These are phyloP conservation scores for Chanos chanos DNA, from an alignment of 2,797 vertebrate species.

Conservation along the genomic window DNA sequence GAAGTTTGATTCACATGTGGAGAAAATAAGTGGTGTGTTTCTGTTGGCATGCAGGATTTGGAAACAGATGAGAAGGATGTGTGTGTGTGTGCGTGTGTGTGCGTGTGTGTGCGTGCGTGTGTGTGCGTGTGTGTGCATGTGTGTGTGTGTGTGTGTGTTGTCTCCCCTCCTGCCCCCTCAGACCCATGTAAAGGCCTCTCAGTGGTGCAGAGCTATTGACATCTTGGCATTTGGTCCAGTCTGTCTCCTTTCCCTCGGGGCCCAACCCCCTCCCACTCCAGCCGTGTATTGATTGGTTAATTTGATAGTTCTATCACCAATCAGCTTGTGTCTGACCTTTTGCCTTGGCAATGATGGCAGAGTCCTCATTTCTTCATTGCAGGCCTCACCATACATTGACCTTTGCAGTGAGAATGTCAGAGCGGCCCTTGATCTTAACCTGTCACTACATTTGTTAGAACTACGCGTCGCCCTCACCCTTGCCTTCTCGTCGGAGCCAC, in stretches of 20 bases:
- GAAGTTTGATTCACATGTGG: no score
- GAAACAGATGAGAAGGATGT: no score
- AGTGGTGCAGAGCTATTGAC: conserved; percentile 79
- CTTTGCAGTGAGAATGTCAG: conserved; percentile 95
- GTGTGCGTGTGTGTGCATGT: conserved; percentile 21
- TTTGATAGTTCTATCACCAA: conserved; percentile 99
- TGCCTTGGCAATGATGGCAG: conserved; percentile 90
- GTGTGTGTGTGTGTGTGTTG: not conserved
- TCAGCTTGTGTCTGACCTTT: conserved; percentile 97
- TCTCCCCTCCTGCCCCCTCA: conserved; percentile 14
- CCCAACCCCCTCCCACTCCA: conserved; percentile 62
- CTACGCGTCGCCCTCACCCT: conserved; percentile 80
- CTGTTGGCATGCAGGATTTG: no score
- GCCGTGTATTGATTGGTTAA: conserved; percentile 92
- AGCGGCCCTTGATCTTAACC: conserved; percentile 84
- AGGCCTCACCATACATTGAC: conserved; percentile 86
- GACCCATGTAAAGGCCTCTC: conserved; percentile 50
- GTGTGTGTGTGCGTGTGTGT: conserved; percentile 30
- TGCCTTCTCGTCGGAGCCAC: conserved; percentile 64
- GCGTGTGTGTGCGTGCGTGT: conserved; percentile 30
- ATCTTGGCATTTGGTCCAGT: conserved; percentile 88
- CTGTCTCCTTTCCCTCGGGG: conserved; percentile 77
- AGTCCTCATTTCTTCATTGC: conserved; percentile 86
- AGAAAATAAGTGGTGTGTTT: no score
- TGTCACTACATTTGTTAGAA: conserved; percentile 87